phyloP scores from a whole-genome alignment of 2,113 vertebrate species.

The Heterocephalus glaber region DNA sequence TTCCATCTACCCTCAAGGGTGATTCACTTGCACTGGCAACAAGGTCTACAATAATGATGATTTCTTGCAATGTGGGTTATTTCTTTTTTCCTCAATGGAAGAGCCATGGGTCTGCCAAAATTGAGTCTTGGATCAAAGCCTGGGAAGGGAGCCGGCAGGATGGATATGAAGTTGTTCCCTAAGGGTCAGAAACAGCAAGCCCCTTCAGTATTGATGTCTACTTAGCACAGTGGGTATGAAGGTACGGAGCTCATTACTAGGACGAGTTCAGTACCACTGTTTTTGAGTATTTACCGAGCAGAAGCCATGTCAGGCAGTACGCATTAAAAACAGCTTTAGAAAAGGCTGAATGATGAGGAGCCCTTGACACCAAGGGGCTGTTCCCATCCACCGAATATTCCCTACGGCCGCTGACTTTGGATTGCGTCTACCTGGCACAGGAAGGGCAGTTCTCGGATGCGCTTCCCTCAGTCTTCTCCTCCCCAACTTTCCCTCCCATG shows the following conservation, averaged over 20 bases:
- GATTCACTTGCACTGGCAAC: slow-evolving; percentile 13
- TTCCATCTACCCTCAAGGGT: slow-evolving; percentile 13
- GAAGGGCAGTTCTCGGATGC: accelerated
- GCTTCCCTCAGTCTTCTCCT: accelerated
- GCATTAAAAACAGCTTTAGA: neutral
- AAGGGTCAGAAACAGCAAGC: neutral
- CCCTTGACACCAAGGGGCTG: neutral
- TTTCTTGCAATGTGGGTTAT: neutral
- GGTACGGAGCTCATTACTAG: accelerated
- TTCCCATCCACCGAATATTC: neutral
- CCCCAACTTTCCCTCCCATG: neutral
- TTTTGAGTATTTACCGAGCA: accelerated
- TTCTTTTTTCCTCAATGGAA: neutral
- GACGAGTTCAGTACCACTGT: accelerated
- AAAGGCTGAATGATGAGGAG: neutral
- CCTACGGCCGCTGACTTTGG: neutral
- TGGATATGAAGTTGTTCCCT: neutral
- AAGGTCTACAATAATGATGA: neutral
- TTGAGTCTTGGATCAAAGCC: neutral
- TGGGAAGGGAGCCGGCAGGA: neutral
- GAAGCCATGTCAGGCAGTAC: neutral
- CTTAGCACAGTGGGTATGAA: accelerated
- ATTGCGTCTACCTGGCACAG: accelerated
- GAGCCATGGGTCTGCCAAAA: neutral
- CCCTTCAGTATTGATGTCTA: neutral